Percentiles rank a stretch among this genome's conserved stretches.
Conservation (phyloP, 2,797 vertebrate species). For the Tiaroga cobitis region DNA sequence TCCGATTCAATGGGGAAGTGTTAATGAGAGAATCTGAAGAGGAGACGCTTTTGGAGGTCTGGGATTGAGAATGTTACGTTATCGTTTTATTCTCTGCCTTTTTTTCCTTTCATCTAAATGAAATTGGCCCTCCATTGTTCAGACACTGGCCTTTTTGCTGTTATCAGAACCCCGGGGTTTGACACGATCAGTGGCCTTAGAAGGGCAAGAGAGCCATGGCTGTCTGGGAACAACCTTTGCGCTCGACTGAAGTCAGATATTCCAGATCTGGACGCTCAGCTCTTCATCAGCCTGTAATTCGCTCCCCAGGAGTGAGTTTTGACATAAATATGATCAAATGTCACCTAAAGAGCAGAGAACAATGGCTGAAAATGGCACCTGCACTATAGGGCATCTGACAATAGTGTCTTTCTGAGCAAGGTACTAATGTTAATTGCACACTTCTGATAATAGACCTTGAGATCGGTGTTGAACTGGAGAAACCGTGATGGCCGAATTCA, state of each 20-base stretch:
- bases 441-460: slow-evolving; percentile 44
- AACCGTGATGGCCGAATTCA: not conserved
- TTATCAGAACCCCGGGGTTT: slow-evolving; percentile 64
- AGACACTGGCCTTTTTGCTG: slow-evolving; percentile 64
- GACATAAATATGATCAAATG: slow-evolving; percentile 54
- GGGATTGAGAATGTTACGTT: slow-evolving; percentile 69
- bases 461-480: slow-evolving; percentile 3
- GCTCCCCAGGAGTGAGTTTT: slow-evolving; percentile 22
- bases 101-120: slow-evolving; percentile 79
- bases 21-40: slow-evolving; percentile 72
- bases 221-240: slow-evolving; percentile 49
- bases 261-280: slow-evolving; percentile 27
- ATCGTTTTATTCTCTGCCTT: slow-evolving; percentile 67
- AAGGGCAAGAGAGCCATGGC: slow-evolving; percentile 44
- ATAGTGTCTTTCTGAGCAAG: slow-evolving; percentile 25
- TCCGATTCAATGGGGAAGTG: slow-evolving; percentile 68
- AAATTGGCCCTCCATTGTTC: slow-evolving; percentile 75
- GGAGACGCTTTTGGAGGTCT: slow-evolving; percentile 43
- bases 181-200: slow-evolving; percentile 60
- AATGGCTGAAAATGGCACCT: slow-evolving; percentile 39
- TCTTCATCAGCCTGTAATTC: slow-evolving; percentile 30
- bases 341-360: slow-evolving; percentile 45
- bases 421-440: slow-evolving; percentile 45
- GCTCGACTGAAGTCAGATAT: slow-evolving; percentile 50
- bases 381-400: slow-evolving; percentile 29